These are phyloP conservation scores for Agonopterix arenella DNA, from an alignment of 2,888 invertebrate genomes.

Conservation along the genomic window DNA sequence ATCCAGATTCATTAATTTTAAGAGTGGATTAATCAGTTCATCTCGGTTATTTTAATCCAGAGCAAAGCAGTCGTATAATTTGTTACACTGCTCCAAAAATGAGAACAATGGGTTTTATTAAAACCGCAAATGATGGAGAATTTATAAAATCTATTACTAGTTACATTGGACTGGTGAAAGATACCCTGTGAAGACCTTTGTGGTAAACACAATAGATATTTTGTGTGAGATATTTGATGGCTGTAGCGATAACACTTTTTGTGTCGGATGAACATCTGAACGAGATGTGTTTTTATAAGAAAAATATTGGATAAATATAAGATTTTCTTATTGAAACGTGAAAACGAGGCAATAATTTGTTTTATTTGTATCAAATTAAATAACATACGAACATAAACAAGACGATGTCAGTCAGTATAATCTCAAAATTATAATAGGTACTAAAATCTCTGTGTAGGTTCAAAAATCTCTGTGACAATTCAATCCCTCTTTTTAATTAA, in stretches of 20 bases:
- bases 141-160: constrained; percentile 41
- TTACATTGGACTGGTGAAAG: constrained; percentile 26
- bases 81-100: constrained; percentile 18
- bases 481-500: no score
- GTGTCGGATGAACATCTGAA: constrained; percentile 16
- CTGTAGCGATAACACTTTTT: constrained; percentile 1
- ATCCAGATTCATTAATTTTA: constrained; percentile 1
- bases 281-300: no score
- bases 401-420: no score
- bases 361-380: no score
- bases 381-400: no score
- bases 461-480: no score
- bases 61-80: constrained; percentile 23
- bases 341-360: no score
- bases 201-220: constrained; percentile 44
- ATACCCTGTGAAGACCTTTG: constrained; percentile 45
- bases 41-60: constrained; percentile 15
- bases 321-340: no score
- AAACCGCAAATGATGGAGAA: constrained; percentile 35
- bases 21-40: constrained; percentile 14
- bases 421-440: no score
- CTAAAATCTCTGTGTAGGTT: no score
- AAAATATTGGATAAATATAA: no score
- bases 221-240: constrained; percentile 23
- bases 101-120: constrained; percentile 22